Evolutionary conservation across 2,797 vertebrate genomes (phyloP).

Genomic region (Paramormyrops hopkinsi): DNA sequence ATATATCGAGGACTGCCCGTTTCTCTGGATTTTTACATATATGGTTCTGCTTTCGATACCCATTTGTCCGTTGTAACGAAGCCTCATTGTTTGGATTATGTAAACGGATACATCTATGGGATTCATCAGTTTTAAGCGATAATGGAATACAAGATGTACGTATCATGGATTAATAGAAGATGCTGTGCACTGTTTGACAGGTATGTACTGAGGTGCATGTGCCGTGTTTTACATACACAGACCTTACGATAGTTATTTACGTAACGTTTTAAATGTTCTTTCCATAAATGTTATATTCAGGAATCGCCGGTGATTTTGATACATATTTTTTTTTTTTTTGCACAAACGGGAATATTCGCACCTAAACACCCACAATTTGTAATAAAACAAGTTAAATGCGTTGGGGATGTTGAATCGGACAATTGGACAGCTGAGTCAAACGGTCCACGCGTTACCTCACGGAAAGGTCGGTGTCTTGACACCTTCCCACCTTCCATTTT

Average conservation of each 20-base stretch:
- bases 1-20: background rate
- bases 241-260: background rate
- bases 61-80: background rate
- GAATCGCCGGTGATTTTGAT: background rate
- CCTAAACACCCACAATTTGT: background rate
- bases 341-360: background rate
- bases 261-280: background rate
- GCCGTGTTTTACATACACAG: background rate
- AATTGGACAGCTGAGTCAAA: background rate
- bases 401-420: background rate
- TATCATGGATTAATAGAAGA: background rate
- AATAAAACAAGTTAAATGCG: background rate
- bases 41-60: background rate
- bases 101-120: background rate
- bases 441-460: background rate
- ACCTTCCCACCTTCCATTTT: background rate
- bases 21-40: background rate
- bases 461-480: background rate
- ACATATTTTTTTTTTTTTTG: background rate
- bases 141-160: constrained; percentile 5
- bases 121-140: background rate
- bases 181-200: background rate
- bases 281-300: background rate
- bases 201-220: background rate
- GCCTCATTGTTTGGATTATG: constrained; percentile 14